Conservation (phyloP, 1,140 invertebrate genomes). For the Ridgeia piscesae region DNA sequence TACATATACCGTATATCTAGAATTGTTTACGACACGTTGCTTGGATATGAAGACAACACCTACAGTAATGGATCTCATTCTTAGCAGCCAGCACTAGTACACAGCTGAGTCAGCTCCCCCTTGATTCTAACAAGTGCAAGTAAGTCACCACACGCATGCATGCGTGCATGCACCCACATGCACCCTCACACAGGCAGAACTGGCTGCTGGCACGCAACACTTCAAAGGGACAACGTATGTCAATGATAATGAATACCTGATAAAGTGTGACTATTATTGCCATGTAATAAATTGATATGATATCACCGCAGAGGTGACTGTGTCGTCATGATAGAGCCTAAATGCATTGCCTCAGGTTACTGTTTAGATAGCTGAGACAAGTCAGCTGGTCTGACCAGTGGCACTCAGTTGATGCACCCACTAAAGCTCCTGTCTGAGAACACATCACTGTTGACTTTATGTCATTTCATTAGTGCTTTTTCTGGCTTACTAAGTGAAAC, state of each 20-base stretch:
- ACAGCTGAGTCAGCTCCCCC: too few relatives aligned
- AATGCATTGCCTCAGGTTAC: neutral
- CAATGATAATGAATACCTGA: neutral
- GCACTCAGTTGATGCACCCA: neutral
- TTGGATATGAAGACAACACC: too few relatives aligned
- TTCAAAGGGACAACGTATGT: neutral
- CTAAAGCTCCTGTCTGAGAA: neutral
- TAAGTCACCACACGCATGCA: neutral
- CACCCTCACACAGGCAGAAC: neutral
- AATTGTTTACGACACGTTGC: too few relatives aligned
- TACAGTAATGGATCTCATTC: too few relatives aligned
- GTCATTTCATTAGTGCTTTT: neutral
- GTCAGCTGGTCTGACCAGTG: neutral
- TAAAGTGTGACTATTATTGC: neutral
- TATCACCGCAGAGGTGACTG: neutral
- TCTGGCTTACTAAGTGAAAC: neutral
- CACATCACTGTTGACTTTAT: neutral
- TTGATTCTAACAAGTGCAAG: neutral
- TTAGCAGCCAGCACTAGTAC: too few relatives aligned
- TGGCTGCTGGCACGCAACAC: neutral
- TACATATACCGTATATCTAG: too few relatives aligned
- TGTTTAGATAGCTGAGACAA: neutral
- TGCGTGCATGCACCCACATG: too few relatives aligned
- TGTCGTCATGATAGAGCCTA: neutral
- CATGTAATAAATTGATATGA: constrained; percentile 1